Conservation (phyloP, 2,888 invertebrate genomes). For the Polietes domitor region DNA sequence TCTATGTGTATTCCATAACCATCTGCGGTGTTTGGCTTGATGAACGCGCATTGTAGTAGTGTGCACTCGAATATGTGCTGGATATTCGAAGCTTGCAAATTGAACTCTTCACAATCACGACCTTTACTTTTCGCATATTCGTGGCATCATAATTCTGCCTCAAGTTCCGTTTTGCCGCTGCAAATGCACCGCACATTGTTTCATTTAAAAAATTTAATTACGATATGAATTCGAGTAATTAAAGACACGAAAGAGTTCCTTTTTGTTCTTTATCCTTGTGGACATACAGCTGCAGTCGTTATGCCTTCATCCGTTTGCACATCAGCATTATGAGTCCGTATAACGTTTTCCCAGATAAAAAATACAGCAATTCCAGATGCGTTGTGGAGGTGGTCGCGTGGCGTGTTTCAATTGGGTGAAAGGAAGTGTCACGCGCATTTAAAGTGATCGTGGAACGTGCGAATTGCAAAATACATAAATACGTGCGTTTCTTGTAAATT, state of each 20-base stretch:
- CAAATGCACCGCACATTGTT: background rate
- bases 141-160: background rate
- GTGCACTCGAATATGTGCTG: background rate
- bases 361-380: background rate
- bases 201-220: slow-evolving; percentile 32
- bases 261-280: background rate
- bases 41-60: slow-evolving; percentile 26
- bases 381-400: no score
- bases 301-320: background rate
- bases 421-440: no score
- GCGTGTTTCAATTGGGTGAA: no score
- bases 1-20: slow-evolving; percentile 1
- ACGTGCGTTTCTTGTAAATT: no score
- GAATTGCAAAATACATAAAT: no score
- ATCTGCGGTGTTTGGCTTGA: slow-evolving; percentile 22
- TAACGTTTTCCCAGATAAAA: background rate
- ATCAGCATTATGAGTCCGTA: background rate
- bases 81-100: slow-evolving; percentile 12
- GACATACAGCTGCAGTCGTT: slow-evolving; percentile 4
- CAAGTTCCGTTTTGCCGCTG: background rate
- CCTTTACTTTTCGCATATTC: slow-evolving; percentile 14
- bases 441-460: no score
- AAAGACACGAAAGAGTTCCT: slow-evolving; percentile 8
- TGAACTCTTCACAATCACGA: slow-evolving; percentile 25
- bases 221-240: slow-evolving; percentile 29